phyloP scores from a whole-genome alignment of 2,888 invertebrate species.

The Eristalis arbustorum region DNA sequence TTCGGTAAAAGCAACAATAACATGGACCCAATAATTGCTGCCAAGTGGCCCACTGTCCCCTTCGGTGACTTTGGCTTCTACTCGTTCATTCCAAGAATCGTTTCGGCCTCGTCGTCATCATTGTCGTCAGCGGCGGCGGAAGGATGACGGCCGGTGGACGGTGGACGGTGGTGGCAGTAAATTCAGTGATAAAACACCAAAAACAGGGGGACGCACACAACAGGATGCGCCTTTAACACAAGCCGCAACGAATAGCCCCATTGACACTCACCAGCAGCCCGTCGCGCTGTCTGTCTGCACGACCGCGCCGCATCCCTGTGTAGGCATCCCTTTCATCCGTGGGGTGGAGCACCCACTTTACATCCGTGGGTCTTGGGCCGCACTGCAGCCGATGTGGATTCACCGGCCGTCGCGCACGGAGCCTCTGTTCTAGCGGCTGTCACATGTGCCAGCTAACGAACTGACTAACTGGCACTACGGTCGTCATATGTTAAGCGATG shows the following conservation, averaged over 20 bases:
- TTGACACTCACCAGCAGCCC: conserved; percentile 16
- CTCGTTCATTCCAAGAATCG: conserved; percentile 29
- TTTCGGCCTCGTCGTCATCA: conserved; percentile 6
- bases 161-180: conserved; percentile 27
- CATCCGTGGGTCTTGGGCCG: conserved; percentile 20
- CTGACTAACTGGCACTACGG: conserved; percentile 65
- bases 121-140: background rate
- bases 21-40: conserved; percentile 48
- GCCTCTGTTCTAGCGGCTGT: conserved; percentile 30
- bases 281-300: background rate
- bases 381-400: conserved; percentile 7
- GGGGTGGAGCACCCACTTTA: conserved; percentile 45
- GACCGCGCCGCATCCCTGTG: background rate
- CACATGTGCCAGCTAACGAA: conserved; percentile 68
- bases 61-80: conserved; percentile 27
- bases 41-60: conserved; percentile 45
- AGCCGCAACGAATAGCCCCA: conserved; percentile 28
- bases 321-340: conserved; percentile 27
- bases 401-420: background rate
- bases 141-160: background rate
- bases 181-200: conserved; percentile 63
- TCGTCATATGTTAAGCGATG: conserved; percentile 55
- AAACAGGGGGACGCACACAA: conserved; percentile 28
- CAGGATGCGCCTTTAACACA: conserved; percentile 54
- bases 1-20: conserved; percentile 34